Evolutionary conservation across 2,888 invertebrate species (phyloP).

Genomic region (Drosophila borborema): DNA sequence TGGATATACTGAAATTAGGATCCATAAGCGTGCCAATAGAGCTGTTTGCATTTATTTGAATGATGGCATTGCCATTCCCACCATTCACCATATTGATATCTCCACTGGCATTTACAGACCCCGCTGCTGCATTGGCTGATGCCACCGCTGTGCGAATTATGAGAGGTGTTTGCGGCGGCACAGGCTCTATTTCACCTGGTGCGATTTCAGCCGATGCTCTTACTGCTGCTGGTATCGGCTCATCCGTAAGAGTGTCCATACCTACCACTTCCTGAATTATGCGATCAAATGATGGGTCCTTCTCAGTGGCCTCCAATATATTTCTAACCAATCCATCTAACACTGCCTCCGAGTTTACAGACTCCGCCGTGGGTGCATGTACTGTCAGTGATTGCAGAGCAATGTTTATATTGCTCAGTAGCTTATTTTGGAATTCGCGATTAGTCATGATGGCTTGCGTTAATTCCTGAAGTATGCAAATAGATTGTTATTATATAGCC

Average conservation of each 20-base stretch:
- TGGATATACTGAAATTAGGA: conserved; percentile 83
- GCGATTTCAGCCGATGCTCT: too few relatives aligned
- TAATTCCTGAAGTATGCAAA: conserved; percentile 59
- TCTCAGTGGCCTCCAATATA: conserved; percentile 82
- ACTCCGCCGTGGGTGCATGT: conserved; percentile 38
- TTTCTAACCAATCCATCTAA: conserved; percentile 82
- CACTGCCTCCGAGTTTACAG: conserved; percentile 63
- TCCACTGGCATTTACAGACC: conserved; percentile 17
- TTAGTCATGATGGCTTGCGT: conserved; percentile 82
- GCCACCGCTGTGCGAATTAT: conserved; percentile 72
- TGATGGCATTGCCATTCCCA: conserved; percentile 28
- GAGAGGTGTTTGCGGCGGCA: conserved; percentile 72
- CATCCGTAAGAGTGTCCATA: conserved; percentile 14
- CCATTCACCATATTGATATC: conserved; percentile 7
- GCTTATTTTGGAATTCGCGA: conserved; percentile 76
- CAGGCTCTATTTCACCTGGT: conserved; percentile 4
- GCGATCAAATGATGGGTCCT: conserved; percentile 83
- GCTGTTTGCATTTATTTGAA: conserved; percentile 53
- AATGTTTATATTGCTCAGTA: conserved; percentile 83
- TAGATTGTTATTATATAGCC: neutral
- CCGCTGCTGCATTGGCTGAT: conserved; percentile 32
- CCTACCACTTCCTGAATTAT: conserved; percentile 81
- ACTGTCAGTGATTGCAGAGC: conserved; percentile 62
- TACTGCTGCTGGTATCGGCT: neutral
- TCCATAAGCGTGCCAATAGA: conserved; percentile 77